Evolutionary conservation across 92 coral and sea anemone species (phyloP), one percentile per base, ranked within the genome.

Genomic region (Muricea muricata): DNA sequence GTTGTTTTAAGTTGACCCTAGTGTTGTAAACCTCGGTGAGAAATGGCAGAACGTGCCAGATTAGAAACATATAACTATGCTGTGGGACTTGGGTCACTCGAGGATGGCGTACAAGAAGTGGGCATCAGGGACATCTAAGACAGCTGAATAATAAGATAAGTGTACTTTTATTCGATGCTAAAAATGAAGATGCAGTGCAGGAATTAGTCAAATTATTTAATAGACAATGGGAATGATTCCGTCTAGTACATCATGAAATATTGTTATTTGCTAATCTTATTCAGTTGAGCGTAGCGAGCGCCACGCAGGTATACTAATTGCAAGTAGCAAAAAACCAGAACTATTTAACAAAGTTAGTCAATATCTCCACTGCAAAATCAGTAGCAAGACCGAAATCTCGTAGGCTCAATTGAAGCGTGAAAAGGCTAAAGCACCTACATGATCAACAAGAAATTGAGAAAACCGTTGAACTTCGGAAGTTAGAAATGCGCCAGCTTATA

Each of bases 121-220:
- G 72, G 2, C 72, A 65, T 65, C 34, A 6, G 1, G 72, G 72
- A 10, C 72, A 24, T 23, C 29, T 65, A n/a, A 65, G 37, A 5
- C 3, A 65, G 17, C 35, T 65, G n/a, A 65, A 34, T 29, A 65
- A 65, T 21, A 20, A 65, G 72, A 65, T 65, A 65, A 65, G 72
- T 65, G 20, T n/a, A 25, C 25, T 65, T 9, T 65, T 65, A 65
- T 65, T 0, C 13, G 72, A 65, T 29, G 1, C 34, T n/a, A 8
- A 65, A 0, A 65, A 65, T 65, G 25, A 25, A 1, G 39, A 11
- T 24, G 1, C 3, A 1, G 72, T 65, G 0, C 25, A 29, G 42
- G 72, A 65, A 29, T 39, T 65, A 0, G 1, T 2, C 1, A 39
- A 65, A 10, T 1, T 65, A 29, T 65, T 65, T 29, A n/a, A 65